These are phyloP conservation scores for Parelbella ahira DNA, from an alignment of 2,888 invertebrate genomes.

Conservation along the genomic window DNA sequence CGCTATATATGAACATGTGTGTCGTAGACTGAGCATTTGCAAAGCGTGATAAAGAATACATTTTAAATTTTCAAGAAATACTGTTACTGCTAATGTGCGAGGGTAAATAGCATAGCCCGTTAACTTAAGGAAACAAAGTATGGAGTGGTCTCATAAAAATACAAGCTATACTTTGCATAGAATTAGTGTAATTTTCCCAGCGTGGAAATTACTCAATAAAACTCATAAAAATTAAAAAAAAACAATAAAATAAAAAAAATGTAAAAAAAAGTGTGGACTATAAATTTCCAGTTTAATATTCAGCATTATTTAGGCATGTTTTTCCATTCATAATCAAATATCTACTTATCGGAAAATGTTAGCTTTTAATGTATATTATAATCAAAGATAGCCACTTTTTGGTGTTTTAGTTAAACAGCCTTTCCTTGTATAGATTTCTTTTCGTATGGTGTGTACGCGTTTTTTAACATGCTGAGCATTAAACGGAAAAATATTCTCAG, in stretches of 20 bases:
- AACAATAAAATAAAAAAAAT: constrained; percentile 48
- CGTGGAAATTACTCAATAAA: constrained; percentile 79
- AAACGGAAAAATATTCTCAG: constrained; percentile 78
- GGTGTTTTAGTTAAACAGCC: constrained; percentile 48
- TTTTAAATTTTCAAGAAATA: background rate
- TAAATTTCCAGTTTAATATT: constrained; percentile 80
- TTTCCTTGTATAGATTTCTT: constrained; percentile 41
- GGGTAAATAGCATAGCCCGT: constrained; percentile 78
- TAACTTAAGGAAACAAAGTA: constrained; percentile 76
- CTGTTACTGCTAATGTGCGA: constrained; percentile 70
- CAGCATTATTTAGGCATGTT: constrained; percentile 78
- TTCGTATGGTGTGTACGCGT: constrained; percentile 60
- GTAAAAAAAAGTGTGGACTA: constrained; percentile 69
- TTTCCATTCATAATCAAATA: constrained; percentile 69
- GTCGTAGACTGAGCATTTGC: too few species aligned
- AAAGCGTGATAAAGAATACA: too few species aligned
- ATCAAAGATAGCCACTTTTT: constrained; percentile 56
- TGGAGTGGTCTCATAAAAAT: constrained; percentile 80
- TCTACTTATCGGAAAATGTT: constrained; percentile 64
- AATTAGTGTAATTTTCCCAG: constrained; percentile 93
- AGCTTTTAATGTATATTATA: constrained; percentile 74
- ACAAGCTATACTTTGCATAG: constrained; percentile 96
- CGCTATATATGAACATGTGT: too few species aligned
- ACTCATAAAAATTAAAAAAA: constrained; percentile 44
- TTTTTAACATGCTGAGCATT: constrained; percentile 76